Percentiles rank a stretch among this genome's conserved stretches.
These are phyloP conservation scores for Mamestra configurata DNA, from an alignment of 1,140 invertebrate genomes.

Conservation along the genomic window DNA sequence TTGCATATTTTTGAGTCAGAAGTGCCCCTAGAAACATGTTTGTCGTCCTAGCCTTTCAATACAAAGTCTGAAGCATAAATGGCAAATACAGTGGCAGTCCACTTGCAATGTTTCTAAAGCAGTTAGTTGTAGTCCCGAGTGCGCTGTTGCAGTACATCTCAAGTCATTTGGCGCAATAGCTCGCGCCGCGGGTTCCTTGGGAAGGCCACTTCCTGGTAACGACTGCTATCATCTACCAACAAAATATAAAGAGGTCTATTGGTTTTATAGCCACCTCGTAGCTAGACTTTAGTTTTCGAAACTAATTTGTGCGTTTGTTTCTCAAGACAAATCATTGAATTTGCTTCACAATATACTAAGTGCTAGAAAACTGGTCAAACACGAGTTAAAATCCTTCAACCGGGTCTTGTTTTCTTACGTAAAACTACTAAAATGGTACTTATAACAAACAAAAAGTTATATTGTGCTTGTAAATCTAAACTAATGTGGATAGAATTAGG, in stretches of 20 bases:
- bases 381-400: background rate
- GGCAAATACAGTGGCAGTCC: background rate
- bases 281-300: background rate
- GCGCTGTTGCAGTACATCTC: conserved; percentile 60
- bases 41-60: background rate
- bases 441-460: too few relatives aligned
- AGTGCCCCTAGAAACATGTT: too few relatives aligned
- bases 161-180: conserved; percentile 61
- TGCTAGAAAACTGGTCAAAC: background rate
- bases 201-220: conserved; percentile 57
- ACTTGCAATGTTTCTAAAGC: conserved; percentile 39
- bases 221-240: conserved; percentile 52
- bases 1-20: too few relatives aligned
- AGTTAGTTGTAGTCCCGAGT: conserved; percentile 55
- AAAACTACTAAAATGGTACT: too few relatives aligned
- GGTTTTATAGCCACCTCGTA: conserved; percentile 38
- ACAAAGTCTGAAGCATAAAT: background rate
- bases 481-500: too few relatives aligned
- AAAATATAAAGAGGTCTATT: conserved; percentile 56
- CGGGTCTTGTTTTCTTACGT: too few relatives aligned
- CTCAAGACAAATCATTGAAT: background rate
- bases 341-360: background rate
- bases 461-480: too few relatives aligned
- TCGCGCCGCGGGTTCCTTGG: conserved; percentile 58
- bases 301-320: background rate